Evolutionary conservation across 2,888 invertebrate genomes (phyloP), one percentile per base, ranked within the genome.

Genomic region (Baccha elongata): DNA sequence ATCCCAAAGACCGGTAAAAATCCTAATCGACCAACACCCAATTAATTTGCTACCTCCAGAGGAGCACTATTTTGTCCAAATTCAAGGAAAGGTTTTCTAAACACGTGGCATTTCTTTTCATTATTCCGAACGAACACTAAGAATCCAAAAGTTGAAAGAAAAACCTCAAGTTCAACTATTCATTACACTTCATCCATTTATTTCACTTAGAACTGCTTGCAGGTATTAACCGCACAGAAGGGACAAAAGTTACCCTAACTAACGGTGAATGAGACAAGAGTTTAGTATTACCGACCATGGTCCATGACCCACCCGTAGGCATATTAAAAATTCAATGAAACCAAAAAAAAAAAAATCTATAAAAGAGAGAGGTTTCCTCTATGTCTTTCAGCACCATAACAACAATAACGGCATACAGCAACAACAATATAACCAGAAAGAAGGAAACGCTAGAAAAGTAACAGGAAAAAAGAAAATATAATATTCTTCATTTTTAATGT

Each of bases 321-420:
- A 79, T 84, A 79, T 84, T 69, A 75, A 79, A 79, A 84, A 74
- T 84, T 84, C 79, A 79, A 78, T 79, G 73, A 73, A 64, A 60
- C 65, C 23, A 65, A 32, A 8, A n/a, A 19, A 64, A 48, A 65
- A 11, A 23, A 64, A 35, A 2, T 64, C 46, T 46, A 21, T 23
- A 37, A 6, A 21, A 29, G 40, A 10, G 17, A 67, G 23, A 15
- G 32, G 7, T 17, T 40, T 58, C 10, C 26, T 15, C 26, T 7
- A 26, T 23, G 15, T 40, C 58, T 40, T 58, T 40, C 40, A 40
- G 5, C 58, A 1, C 44, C 44, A 23, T 21, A 44, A 35, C 60
- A 52, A 46, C 53, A 53, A 60, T 42, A 71, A 71, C 40, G 53
- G 50, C 50, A 52, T n/a, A 37, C 64, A 68, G 53, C 26, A 58